Base-by-base conservation (phyloP, 2,888 invertebrate species). In the Pomacea canaliculata region DNA sequence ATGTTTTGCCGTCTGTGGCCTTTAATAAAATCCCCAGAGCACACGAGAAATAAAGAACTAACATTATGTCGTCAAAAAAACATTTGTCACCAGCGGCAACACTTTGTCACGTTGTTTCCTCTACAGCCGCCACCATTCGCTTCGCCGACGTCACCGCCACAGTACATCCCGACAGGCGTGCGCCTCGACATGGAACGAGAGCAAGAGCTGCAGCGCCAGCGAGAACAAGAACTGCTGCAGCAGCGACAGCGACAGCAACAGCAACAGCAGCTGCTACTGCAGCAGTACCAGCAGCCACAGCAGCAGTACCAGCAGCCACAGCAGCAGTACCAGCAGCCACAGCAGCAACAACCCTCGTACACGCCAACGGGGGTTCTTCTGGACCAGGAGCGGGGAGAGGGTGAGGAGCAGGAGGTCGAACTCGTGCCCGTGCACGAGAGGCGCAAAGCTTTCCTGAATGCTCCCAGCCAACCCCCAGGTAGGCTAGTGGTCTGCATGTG, bases 371-470 rank as follows among this genome's bases (percentile, higher is more conserved):
- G 80, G 65, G 66, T 78, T 7, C 74, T 76, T 7, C 78, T 80
- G 63, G 78, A 80, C 37, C 78, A 80, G 37, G 77, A 80, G 66
- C 68, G 70, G 19, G 72, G 60, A 62, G 75, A 78, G 73, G 72
- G 76, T 68, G 71, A 77, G 56, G 83, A 83, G 62, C 83, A 83
- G 65, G 83, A 83, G 60, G 83, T 83, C 65, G 80, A 83, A 10
- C 79, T 81, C 63, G 60, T 80, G 37, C 81, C 86, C 23, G 86
- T 86, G n/a, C 80, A 80, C 77, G 82, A 85, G 73, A 81, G 84
- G 77, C 83, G 83, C 75, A 80, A 79, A 75, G 76, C 78, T 65
- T 85, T 84, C 79, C 77, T 63, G 77, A 73, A 79, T 71, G 71
- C 56, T 19, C 75, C 75, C 70, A 48, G 51, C n/a, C 27, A 60